Percentiles rank a stretch among this genome's conserved stretches.
Evolutionary conservation across 2,888 invertebrate species (phyloP).

Genomic region (Leptinotarsa juncta): DNA sequence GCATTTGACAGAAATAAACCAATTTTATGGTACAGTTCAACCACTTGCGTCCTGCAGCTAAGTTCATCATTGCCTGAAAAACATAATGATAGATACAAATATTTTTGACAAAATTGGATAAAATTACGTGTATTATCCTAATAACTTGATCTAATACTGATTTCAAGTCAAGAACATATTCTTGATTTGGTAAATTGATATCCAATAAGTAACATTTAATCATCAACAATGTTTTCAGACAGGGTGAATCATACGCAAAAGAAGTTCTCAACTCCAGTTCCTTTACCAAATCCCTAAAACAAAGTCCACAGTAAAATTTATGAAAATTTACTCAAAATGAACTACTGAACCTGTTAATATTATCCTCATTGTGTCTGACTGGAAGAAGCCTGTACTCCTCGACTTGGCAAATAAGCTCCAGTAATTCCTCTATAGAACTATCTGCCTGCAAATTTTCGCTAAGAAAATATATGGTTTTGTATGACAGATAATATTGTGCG

Average conservation of each 20-base stretch:
- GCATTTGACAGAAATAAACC: constrained; percentile 86
- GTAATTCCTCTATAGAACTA: constrained; percentile 76
- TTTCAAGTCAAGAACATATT: constrained; percentile 96
- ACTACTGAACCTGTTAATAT: constrained; percentile 80
- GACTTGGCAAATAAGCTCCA: constrained; percentile 84
- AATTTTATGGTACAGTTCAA: constrained; percentile 82
- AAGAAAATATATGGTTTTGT: constrained; percentile 91
- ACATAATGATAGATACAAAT: constrained; percentile 8
- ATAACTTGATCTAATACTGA: constrained; percentile 96
- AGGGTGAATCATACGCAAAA: constrained; percentile 86
- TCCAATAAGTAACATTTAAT: constrained; percentile 95
- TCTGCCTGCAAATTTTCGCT: constrained; percentile 74
- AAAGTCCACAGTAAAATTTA: not conserved
- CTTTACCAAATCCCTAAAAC: constrained; percentile 83
- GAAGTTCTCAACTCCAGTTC: constrained; percentile 78
- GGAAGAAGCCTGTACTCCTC: constrained; percentile 94
- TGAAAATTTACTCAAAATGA: not conserved
- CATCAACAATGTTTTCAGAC: constrained; percentile 93
- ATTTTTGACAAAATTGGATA: not conserved
- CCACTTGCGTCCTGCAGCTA: constrained; percentile 92
- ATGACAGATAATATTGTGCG: constrained; percentile 96
- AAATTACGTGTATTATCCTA: constrained; percentile 87
- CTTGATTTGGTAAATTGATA: constrained; percentile 85
- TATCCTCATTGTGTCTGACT: constrained; percentile 97
- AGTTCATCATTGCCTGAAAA: constrained; percentile 94